These are phyloP conservation scores for Blennius ocellaris DNA, from an alignment of 2,113 vertebrate species.

Conservation along the genomic window DNA sequence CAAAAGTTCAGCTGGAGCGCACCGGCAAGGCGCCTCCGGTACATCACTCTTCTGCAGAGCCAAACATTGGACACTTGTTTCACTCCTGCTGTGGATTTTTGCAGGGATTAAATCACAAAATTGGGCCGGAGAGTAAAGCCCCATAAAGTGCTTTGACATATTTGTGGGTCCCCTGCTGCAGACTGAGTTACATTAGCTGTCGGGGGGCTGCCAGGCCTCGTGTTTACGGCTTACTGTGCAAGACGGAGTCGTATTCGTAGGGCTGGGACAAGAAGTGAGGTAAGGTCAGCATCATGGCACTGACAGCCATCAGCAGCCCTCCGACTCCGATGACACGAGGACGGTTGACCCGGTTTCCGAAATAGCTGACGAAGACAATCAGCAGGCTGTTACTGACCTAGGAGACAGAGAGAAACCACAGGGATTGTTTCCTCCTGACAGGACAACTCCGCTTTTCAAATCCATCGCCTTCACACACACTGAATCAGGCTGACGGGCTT, in stretches of 20 bases:
- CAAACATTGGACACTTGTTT: slow-evolving; percentile 8
- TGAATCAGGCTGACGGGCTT: background rate
- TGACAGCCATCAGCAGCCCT: slow-evolving; percentile 90
- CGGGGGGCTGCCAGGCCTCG: slow-evolving; percentile 1
- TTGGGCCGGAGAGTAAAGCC: background rate
- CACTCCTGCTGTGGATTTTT: slow-evolving; percentile 29
- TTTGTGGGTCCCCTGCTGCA: slow-evolving; percentile 34
- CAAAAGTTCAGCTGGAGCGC: slow-evolving; percentile 39
- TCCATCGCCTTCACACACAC: background rate
- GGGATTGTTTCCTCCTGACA: background rate
- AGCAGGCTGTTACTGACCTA: slow-evolving; percentile 93
- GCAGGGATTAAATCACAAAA: too few relatives aligned
- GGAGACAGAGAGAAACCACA: slow-evolving; percentile 36
- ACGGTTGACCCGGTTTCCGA: slow-evolving; percentile 92
- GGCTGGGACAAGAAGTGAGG: slow-evolving; percentile 92
- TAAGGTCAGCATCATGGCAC: slow-evolving; percentile 91
- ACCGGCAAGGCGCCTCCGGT: slow-evolving; percentile 9
- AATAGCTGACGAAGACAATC: slow-evolving; percentile 97
- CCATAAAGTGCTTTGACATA: slow-evolving; percentile 41
- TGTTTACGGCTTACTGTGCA: slow-evolving; percentile 68
- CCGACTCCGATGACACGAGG: slow-evolving; percentile 90
- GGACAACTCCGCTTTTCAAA: background rate
- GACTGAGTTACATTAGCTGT: slow-evolving; percentile 28
- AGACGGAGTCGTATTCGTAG: slow-evolving; percentile 84
- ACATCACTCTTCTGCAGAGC: background rate